A percentile compares a stretch with the other conserved stretches of the same genome.
Evolutionary conservation across 2,888 invertebrate genomes (phyloP).

Genomic region (Cartodere bifasciata): DNA sequence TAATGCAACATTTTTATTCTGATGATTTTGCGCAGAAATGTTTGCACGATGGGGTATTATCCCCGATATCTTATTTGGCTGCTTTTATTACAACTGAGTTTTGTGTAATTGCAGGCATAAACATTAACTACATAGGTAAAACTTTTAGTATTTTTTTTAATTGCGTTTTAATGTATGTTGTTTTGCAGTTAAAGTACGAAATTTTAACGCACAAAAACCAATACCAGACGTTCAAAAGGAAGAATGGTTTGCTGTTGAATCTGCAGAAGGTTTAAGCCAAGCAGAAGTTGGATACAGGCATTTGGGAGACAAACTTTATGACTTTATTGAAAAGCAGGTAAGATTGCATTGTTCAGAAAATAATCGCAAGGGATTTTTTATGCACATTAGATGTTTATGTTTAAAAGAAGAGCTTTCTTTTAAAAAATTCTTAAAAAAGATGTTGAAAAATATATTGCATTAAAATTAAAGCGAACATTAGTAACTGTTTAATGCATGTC

Average conservation of each 20-base stretch:
- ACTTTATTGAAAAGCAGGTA: constrained; percentile 53
- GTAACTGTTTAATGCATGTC: too few relatives aligned
- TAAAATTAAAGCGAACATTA: too few relatives aligned
- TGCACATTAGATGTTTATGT: too few relatives aligned
- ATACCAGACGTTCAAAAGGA: constrained; percentile 52
- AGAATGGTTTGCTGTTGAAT: constrained; percentile 41
- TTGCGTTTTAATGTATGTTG: constrained; percentile 1
- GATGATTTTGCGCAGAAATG: constrained; percentile 40
- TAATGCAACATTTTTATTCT: constrained; percentile 45
- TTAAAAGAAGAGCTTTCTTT: too few relatives aligned
- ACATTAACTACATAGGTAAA: constrained; percentile 43
- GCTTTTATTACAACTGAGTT: constrained; percentile 40
- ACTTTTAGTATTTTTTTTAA: constrained; percentile 1
- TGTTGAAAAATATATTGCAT: too few relatives aligned
- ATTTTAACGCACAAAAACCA: constrained; percentile 45
- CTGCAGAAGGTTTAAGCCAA: constrained; percentile 37
- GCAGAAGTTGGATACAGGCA: constrained; percentile 39
- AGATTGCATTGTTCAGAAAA: constrained; percentile 6
- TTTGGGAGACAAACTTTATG: constrained; percentile 39
- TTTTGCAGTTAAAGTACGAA: constrained; percentile 42
- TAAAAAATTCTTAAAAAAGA: too few relatives aligned
- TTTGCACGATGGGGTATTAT: constrained; percentile 35
- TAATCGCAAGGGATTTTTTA: neutral
- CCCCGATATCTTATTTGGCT: constrained; percentile 46
- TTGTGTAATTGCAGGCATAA: constrained; percentile 36